These are phyloP conservation scores for Xestia sexstrigata DNA, from an alignment of 2,888 invertebrate species.

Conservation along the genomic window DNA sequence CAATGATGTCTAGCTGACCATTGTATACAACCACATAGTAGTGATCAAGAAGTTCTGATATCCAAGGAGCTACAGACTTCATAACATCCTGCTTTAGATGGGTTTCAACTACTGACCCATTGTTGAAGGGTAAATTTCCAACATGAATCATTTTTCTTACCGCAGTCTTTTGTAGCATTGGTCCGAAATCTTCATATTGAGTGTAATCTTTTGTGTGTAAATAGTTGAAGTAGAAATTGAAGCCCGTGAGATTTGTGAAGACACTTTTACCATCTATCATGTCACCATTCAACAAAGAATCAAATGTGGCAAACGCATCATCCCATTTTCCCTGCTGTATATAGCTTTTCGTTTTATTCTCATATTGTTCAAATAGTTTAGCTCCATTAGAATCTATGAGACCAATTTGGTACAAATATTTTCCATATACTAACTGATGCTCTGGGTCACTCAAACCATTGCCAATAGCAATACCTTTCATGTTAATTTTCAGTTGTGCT, in stretches of 20 bases:
- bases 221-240: slow-evolving; percentile 94
- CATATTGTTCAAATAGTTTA: slow-evolving; percentile 91
- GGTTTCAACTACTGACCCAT: slow-evolving; percentile 92
- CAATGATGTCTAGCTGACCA: slow-evolving; percentile 97
- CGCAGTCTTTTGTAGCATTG: slow-evolving; percentile 91
- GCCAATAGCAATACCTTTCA: slow-evolving; percentile 94
- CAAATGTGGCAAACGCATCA: slow-evolving; percentile 94
- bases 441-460: slow-evolving; percentile 95
- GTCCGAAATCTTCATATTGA: slow-evolving; percentile 88
- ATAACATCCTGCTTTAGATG: slow-evolving; percentile 94
- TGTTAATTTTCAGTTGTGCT: slow-evolving; percentile 93
- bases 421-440: slow-evolving; percentile 94
- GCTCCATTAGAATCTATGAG: slow-evolving; percentile 92
- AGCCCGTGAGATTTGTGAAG: slow-evolving; percentile 94
- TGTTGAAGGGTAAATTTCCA: slow-evolving; percentile 94
- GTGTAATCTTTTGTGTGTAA: slow-evolving; percentile 91
- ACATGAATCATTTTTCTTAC: slow-evolving; percentile 95
- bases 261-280: slow-evolving; percentile 90
- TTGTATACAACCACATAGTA: slow-evolving; percentile 95
- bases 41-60: slow-evolving; percentile 92
- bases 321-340: slow-evolving; percentile 92
- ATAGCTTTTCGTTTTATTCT: slow-evolving; percentile 89
- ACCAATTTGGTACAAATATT: slow-evolving; percentile 95
- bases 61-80: slow-evolving; percentile 94
- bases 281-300: slow-evolving; percentile 93